phyloP scores from a whole-genome alignment of 2,888 invertebrate genomes.

The Epirrhoe tristata region DNA sequence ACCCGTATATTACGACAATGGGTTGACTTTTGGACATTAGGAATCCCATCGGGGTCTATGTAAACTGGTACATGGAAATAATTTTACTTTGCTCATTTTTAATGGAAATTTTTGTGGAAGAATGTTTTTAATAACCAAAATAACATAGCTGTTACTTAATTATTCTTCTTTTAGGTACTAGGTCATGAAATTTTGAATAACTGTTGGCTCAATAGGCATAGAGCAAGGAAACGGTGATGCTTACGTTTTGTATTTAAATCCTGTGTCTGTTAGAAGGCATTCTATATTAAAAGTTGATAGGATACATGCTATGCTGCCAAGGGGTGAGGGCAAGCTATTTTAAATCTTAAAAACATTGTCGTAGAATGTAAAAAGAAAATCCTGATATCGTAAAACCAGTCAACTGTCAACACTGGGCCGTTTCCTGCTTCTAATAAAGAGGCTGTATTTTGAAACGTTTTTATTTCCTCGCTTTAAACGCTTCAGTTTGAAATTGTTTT shows the following conservation, averaged over 20 bases:
- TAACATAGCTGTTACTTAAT: too few species aligned
- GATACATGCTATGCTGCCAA: too few species aligned
- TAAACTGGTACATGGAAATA: neutral
- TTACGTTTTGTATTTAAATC: too few species aligned
- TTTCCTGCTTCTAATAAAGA: slow-evolving; percentile 32
- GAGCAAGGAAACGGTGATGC: too few species aligned
- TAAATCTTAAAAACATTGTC: slow-evolving; percentile 7
- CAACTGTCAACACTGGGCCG: slow-evolving; percentile 24
- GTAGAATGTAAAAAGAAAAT: slow-evolving; percentile 24
- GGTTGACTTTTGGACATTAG: slow-evolving; percentile 10
- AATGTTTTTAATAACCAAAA: too few species aligned
- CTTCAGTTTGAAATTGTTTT: neutral
- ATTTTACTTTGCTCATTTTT: neutral
- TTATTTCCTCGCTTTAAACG: slow-evolving; percentile 21
- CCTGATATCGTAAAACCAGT: slow-evolving; percentile 21
- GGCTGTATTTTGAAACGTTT: slow-evolving; percentile 23
- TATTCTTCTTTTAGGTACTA: too few species aligned
- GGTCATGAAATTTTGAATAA: too few species aligned
- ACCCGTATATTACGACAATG: slow-evolving; percentile 2
- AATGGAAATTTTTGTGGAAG: neutral
- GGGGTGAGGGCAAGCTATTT: too few species aligned
- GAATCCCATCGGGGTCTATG: neutral
- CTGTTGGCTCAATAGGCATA: too few species aligned
- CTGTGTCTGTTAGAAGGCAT: too few species aligned
- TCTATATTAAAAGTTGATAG: too few species aligned